Evolutionary conservation across 2,113 vertebrate species (phyloP), one percentile per base, ranked within the genome.

Genomic region (Proteles cristata): DNA sequence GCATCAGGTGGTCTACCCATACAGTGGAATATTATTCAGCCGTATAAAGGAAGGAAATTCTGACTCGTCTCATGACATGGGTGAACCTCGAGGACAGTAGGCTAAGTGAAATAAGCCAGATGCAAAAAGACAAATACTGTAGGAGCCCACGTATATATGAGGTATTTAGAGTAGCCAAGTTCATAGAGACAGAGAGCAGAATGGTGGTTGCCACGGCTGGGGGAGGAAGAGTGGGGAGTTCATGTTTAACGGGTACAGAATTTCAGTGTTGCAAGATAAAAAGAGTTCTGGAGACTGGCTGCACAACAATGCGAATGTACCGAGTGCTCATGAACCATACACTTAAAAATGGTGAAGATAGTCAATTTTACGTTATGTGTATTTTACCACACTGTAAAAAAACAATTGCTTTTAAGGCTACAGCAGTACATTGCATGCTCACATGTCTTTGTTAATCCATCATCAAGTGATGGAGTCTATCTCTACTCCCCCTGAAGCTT

Each of bases 201-300:
- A 65, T 66, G 66, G 71, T 85, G 50, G 61, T 82, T 96, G 48
- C 10, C 17, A 82, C n/a, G 50, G 28, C 7, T 14, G 66, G 48
- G 14, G 39, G 35, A 90, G 26, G 43, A 58, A 23, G 31, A 84
- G 48, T 63, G n/a, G 58, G 43, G 33, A 76, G 63, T 83, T 83
- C n/a, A 16, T 88, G n/a, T 94, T 73, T 90, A 87, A 61, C 58
- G 19, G 26, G 53, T 35, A 71, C 14, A 61, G 55, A 80, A 35
- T 82, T 76, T 92, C 35, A 58, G n/a, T 97, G 91, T 96, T 93
- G 23, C 19, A 92, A 88, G 50, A 90, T 87, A 23, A 55, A 79
- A 83, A 45, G 39, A 68, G 33, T 95, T 85, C 55, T 81, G 25
- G 50, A 68, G 48, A 53, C 85, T 4, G 11, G 21, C 55, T 61